Evolutionary conservation across 35 echinoderm and acorn worm species (phyloP).

Genomic region (Amphiura filiformis): DNA sequence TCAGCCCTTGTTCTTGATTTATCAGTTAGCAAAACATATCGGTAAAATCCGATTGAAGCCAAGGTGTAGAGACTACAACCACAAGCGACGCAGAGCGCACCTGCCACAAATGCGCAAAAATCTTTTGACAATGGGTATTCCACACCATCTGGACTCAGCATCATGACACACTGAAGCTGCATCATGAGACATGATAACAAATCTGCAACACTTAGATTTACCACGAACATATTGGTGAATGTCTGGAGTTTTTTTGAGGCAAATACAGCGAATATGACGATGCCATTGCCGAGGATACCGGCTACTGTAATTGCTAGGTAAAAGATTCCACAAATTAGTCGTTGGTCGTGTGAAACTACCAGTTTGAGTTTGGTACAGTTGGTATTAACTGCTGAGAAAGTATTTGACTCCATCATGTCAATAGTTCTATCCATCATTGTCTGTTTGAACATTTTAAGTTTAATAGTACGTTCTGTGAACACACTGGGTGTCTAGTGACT

Average conservation of each 20-base stretch:
- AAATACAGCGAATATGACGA: constrained; percentile 34
- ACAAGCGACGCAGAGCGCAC: neutral
- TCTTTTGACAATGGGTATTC: constrained; percentile 8
- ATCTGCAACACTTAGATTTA: constrained; percentile 64
- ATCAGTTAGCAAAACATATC: constrained; percentile 39
- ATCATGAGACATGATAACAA: constrained; percentile 42
- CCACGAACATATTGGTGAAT: constrained; percentile 37
- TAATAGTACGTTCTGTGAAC: no score
- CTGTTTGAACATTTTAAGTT: no score
- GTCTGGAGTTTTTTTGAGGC: constrained; percentile 47
- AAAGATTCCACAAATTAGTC: neutral
- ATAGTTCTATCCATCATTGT: no score
- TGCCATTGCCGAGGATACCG: constrained; percentile 38
- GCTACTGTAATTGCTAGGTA: neutral
- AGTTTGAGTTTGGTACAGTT: no score
- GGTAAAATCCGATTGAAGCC: constrained; percentile 44
- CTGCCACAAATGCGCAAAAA: constrained; percentile 23
- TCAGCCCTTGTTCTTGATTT: neutral
- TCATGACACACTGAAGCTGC: constrained; percentile 1
- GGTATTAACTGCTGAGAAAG: no score
- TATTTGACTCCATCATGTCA: no score
- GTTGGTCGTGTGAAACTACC: neutral
- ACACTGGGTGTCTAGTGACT: no score
- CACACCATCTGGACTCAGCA: constrained; percentile 5
- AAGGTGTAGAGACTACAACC: constrained; percentile 57